Percentiles rank a stretch among this genome's conserved stretches.
These are phyloP conservation scores for Chaunax sp. DNA, from an alignment of 2,797 vertebrate species.

Conservation along the genomic window DNA sequence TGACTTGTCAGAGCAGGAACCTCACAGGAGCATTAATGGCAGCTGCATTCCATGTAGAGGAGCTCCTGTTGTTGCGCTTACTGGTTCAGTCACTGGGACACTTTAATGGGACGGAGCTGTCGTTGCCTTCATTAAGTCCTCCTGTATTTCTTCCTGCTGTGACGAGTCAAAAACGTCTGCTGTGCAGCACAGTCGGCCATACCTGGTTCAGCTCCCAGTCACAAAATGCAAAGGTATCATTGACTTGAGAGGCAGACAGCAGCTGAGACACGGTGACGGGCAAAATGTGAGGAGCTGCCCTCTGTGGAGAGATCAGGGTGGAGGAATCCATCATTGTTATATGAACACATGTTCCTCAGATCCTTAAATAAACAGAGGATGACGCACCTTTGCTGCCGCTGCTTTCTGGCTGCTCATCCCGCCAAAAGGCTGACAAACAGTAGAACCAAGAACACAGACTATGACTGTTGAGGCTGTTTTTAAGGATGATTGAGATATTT, in stretches of 20 bases:
- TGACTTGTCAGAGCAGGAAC: too few relatives aligned
- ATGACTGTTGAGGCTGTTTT: too few relatives aligned
- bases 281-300: slow-evolving; percentile 31
- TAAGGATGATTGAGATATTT: not conserved
- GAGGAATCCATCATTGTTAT: not conserved
- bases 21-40: too few relatives aligned
- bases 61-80: too few relatives aligned
- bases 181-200: not conserved
- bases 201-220: slow-evolving; percentile 69
- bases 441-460: too few relatives aligned
- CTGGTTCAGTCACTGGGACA: too few relatives aligned
- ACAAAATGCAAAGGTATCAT: slow-evolving; percentile 39
- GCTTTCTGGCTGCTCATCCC: not conserved
- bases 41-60: too few relatives aligned
- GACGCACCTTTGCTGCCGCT: slow-evolving; percentile 34
- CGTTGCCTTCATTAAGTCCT: too few relatives aligned
- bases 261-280: slow-evolving; percentile 79
- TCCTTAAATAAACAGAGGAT: not conserved
- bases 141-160: too few relatives aligned
- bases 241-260: slow-evolving; percentile 46
- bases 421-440: not conserved
- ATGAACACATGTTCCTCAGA: too few relatives aligned
- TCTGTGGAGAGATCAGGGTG: slow-evolving; percentile 38
- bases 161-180: too few relatives aligned
- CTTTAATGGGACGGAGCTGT: too few relatives aligned